phyloP scores from a whole-genome alignment of 2,888 invertebrate genomes.

The Tenodera sinensis region DNA sequence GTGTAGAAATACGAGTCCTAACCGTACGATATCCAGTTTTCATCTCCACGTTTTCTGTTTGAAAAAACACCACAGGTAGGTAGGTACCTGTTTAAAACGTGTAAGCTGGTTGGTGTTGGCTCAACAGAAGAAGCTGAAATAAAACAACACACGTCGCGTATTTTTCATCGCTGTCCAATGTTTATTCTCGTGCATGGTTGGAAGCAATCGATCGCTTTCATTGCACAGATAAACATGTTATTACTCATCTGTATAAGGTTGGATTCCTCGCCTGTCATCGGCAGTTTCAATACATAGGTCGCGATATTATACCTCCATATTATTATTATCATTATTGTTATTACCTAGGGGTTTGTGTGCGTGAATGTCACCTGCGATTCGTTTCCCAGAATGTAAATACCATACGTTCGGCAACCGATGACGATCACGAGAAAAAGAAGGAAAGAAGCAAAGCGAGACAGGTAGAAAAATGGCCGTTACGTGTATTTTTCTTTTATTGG shows the following conservation, averaged over 20 bases:
- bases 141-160: neutral
- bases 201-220: conserved; percentile 6
- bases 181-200: neutral
- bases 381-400: neutral
- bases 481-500: conserved; percentile 5
- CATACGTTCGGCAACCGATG: neutral
- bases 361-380: neutral
- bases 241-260: conserved; percentile 8
- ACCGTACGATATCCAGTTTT: neutral
- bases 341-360: neutral
- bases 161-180: neutral
- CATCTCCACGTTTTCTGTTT: neutral
- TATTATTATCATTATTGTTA: conserved; percentile 1
- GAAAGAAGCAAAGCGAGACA: neutral
- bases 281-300: conserved; percentile 11
- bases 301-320: neutral
- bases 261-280: conserved; percentile 14
- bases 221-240: neutral
- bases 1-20: too few species aligned
- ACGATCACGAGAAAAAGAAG: neutral
- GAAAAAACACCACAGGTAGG: neutral
- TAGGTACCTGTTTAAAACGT: neutral
- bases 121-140: neutral
- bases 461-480: neutral
- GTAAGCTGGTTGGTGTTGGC: neutral